Evolutionary conservation across 2,113 vertebrate species (phyloP).

Genomic region (Redunca redunca): DNA sequence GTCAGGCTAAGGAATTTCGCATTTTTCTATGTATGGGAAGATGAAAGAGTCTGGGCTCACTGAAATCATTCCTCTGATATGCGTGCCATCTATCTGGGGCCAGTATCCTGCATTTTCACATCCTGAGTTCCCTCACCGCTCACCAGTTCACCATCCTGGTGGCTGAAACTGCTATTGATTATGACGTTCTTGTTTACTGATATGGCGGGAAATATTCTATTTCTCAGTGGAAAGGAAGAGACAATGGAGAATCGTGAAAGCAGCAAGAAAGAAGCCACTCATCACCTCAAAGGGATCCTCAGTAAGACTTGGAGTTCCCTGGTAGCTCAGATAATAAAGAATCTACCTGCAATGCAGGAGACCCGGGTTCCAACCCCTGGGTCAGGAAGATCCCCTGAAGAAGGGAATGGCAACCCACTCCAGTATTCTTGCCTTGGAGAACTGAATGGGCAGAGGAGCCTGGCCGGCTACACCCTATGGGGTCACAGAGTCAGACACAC

Average conservation of each 20-base stretch:
- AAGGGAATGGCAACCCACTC: background rate
- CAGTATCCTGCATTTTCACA: background rate
- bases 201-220: background rate
- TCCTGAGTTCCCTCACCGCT: background rate
- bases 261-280: background rate
- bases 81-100: background rate
- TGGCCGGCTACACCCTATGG: background rate
- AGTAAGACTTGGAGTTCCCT: background rate
- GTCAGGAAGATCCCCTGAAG: background rate
- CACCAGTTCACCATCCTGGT: background rate
- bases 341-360: background rate
- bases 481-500: background rate
- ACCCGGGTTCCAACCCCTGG: background rate
- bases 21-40: background rate
- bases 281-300: background rate
- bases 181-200: background rate
- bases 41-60: background rate
- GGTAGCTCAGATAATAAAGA: background rate
- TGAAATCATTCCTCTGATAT: background rate
- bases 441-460: background rate
- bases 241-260: background rate
- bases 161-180: background rate
- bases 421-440: background rate
- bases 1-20: background rate
- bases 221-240: background rate